phyloP scores from a whole-genome alignment of 53 echinoderm and acorn worm species.

The Zoroaster sp. region DNA sequence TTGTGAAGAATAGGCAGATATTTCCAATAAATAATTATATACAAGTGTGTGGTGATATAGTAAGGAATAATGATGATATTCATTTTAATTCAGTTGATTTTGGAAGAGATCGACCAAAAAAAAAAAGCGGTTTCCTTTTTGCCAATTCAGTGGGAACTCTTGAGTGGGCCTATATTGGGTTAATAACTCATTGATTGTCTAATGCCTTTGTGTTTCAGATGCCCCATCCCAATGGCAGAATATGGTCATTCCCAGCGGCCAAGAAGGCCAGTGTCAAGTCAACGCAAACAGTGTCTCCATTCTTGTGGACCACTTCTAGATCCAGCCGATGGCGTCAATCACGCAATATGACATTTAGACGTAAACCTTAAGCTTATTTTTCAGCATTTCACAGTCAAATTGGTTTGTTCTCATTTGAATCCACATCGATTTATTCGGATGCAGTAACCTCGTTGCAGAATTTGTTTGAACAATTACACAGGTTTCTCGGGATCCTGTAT shows the following conservation, averaged over 20 bases:
- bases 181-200: too few species aligned
- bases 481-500: too few species aligned
- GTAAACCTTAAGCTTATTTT: not conserved
- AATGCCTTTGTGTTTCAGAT: slow-evolving; percentile 36
- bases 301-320: slow-evolving; percentile 94
- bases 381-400: not conserved
- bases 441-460: too few species aligned
- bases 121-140: too few species aligned
- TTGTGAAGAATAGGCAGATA: too few species aligned
- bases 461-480: not conserved
- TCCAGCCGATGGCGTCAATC: not conserved
- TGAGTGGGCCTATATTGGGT: too few species aligned
- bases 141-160: too few species aligned
- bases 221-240: slow-evolving; percentile 86
- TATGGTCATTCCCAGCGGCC: slow-evolving; percentile 73
- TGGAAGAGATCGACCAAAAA: too few species aligned
- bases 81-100: too few species aligned
- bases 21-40: too few species aligned
- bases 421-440: not conserved
- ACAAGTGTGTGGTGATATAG: too few species aligned
- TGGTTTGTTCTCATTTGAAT: not conserved
- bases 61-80: too few species aligned
- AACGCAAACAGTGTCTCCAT: slow-evolving; percentile 90
- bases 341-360: not conserved
- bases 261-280: slow-evolving; percentile 69